These are phyloP conservation scores for Calyptomena viridis DNA, from an alignment of 2,113 vertebrate genomes.

Conservation along the genomic window DNA sequence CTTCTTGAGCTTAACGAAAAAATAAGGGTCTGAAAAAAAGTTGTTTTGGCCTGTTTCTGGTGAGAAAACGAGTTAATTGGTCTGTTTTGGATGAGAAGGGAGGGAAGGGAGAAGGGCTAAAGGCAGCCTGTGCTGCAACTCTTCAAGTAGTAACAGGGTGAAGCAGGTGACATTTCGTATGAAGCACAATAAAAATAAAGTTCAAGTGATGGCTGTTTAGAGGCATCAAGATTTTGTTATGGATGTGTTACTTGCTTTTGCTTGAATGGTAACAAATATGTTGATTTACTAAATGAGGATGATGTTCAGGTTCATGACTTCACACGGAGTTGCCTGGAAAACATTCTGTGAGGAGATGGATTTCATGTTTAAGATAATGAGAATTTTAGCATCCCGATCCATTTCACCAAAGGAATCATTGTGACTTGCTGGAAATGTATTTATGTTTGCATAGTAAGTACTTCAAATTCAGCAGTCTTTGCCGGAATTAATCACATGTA, in stretches of 20 bases:
- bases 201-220: neutral
- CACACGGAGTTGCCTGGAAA: fast-evolving
- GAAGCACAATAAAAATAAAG: conserved; percentile 8
- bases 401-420: neutral
- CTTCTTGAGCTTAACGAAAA: neutral
- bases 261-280: neutral
- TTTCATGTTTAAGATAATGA: neutral
- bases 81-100: neutral
- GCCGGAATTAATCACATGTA: neutral
- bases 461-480: neutral
- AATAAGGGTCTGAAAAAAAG: neutral
- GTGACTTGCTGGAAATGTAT: neutral
- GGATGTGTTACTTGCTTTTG: neutral
- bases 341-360: neutral
- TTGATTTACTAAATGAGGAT: neutral
- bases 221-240: neutral
- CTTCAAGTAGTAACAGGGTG: neutral
- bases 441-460: neutral
- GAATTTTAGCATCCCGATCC: neutral
- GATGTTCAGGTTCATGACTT: neutral
- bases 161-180: neutral
- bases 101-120: neutral
- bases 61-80: conserved; percentile 18
- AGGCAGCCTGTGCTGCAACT: neutral
- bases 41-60: neutral